Percentiles rank a stretch among this genome's conserved stretches.
phyloP scores from a whole-genome alignment of 2,113 vertebrate species.

The Pogonocichla stellata region DNA sequence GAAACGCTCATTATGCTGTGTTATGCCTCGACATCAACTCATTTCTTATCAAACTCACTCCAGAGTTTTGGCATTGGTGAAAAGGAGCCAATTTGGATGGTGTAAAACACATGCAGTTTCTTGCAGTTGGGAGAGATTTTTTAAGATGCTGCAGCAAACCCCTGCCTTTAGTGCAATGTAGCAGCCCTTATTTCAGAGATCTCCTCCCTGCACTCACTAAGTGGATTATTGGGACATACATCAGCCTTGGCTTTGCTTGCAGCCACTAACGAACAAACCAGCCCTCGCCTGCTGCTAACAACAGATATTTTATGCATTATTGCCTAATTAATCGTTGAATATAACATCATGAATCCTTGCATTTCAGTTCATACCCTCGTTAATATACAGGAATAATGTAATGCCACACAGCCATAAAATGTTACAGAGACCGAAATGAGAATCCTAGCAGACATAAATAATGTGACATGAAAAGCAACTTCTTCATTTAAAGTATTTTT shows the following conservation, averaged over 20 bases:
- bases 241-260: conserved; percentile 42
- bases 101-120: neutral
- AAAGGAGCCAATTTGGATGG: neutral
- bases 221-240: conserved; percentile 44
- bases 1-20: neutral
- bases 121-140: neutral
- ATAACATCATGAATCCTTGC: conserved; percentile 6
- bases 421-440: neutral
- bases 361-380: neutral
- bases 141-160: conserved; percentile 26
- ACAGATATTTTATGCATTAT: conserved; percentile 53
- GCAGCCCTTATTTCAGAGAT: conserved; percentile 23
- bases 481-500: conserved; percentile 35
- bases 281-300: conserved; percentile 40
- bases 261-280: conserved; percentile 44
- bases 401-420: conserved; percentile 3
- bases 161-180: neutral
- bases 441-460: neutral
- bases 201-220: conserved; percentile 47
- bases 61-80: conserved; percentile 38
- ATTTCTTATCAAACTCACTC: conserved; percentile 41
- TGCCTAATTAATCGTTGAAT: conserved; percentile 63
- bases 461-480: neutral
- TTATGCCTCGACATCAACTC: neutral
- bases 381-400: conserved; percentile 15